Conservation (phyloP, 2,888 invertebrate genomes). For the Lasioglossum leucozonium region DNA sequence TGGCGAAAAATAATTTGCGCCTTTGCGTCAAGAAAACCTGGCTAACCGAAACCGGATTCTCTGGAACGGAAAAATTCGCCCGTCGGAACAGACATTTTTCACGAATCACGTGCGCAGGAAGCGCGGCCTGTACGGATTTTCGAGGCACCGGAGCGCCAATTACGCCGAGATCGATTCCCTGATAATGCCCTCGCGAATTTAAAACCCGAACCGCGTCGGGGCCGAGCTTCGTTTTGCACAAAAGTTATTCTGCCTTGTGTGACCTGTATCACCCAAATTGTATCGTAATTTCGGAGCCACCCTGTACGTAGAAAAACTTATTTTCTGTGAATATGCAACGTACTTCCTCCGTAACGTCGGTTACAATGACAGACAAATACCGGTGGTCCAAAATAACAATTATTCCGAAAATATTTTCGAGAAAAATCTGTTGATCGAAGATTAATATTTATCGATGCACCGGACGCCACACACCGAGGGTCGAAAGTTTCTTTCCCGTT, state of each 20-base stretch:
- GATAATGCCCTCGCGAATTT: slow-evolving; percentile 4
- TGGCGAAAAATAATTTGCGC: slow-evolving; percentile 71
- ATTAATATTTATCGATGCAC: background rate
- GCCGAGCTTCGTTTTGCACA: background rate
- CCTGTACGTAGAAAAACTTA: too few species aligned
- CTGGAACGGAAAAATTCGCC: slow-evolving; percentile 24
- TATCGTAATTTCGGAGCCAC: too few species aligned
- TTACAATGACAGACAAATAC: too few species aligned
- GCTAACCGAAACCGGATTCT: slow-evolving; percentile 21
- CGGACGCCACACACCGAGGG: too few species aligned
- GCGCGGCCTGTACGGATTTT: background rate
- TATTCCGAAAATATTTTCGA: too few species aligned
- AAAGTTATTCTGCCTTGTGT: background rate
- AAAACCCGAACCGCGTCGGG: background rate
- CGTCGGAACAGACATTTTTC: background rate
- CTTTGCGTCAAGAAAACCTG: slow-evolving; percentile 53
- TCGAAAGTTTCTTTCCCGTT: background rate
- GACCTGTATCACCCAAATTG: background rate
- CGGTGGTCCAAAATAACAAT: too few species aligned
- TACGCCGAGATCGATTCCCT: background rate
- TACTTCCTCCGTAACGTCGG: too few species aligned
- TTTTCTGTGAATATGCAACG: too few species aligned
- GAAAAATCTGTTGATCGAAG: too few species aligned
- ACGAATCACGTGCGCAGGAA: background rate
- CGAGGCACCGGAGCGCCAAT: background rate